phyloP scores from a whole-genome alignment of 2,888 invertebrate species.

The Eupithecia subfuscata region DNA sequence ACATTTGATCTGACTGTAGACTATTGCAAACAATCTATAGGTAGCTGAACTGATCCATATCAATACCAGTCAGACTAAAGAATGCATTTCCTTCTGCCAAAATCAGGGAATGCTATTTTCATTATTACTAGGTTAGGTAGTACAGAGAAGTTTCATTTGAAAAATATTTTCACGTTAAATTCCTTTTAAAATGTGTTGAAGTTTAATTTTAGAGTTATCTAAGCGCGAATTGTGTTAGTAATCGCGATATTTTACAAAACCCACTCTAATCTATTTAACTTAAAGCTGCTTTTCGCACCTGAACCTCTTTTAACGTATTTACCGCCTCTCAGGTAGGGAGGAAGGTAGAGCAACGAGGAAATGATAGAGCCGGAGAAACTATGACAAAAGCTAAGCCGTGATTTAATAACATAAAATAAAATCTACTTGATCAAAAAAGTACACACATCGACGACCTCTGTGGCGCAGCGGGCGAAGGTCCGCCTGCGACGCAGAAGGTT shows the following conservation, averaged over 20 bases:
- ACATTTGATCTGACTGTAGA: no score
- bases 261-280: slow-evolving; percentile 75
- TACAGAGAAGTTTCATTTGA: not conserved
- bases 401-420: not conserved
- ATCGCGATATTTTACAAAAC: slow-evolving; percentile 48
- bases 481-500: no score
- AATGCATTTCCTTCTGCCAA: no score
- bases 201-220: slow-evolving; percentile 34
- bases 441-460: no score
- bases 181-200: slow-evolving; percentile 18
- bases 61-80: no score
- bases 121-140: not conserved
- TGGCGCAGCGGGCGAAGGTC: no score
- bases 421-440: no score
- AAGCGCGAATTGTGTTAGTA: slow-evolving; percentile 47
- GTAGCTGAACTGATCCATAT: no score
- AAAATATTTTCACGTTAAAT: slow-evolving; percentile 7
- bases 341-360: slow-evolving; percentile 39
- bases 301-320: slow-evolving; percentile 77
- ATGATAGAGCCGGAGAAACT: slow-evolving; percentile 10
- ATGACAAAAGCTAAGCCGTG: not conserved
- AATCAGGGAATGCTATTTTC: no score
- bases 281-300: slow-evolving; percentile 77
- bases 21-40: no score
- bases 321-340: slow-evolving; percentile 64